Evolutionary conservation across 2,113 vertebrate species (phyloP).

Genomic region (Paramisgurnus dabryanus): DNA sequence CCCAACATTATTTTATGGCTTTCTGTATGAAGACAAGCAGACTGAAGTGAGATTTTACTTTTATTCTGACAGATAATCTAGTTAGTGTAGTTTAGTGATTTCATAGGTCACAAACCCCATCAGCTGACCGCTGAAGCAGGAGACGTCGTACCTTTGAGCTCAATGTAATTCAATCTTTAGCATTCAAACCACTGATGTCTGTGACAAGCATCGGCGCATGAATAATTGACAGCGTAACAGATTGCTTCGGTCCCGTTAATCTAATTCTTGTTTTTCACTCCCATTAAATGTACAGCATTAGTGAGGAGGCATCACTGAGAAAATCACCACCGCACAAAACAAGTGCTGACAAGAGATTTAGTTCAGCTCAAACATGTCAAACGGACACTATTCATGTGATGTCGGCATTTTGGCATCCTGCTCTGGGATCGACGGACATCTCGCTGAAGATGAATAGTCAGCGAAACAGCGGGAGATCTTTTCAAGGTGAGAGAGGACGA

Average conservation of each 20-base stretch:
- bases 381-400: slow-evolving; percentile 47
- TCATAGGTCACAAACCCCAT: slow-evolving; percentile 57
- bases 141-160: slow-evolving; percentile 34
- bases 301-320: slow-evolving; percentile 12
- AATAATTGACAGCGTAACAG: slow-evolving; percentile 59
- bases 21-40: no score
- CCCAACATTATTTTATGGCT: no score
- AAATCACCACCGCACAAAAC: slow-evolving; percentile 22
- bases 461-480: slow-evolving; percentile 45
- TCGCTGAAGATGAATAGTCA: slow-evolving; percentile 31
- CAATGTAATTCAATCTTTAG: slow-evolving; percentile 52
- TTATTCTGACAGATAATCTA: slow-evolving; percentile 56
- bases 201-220: slow-evolving; percentile 36
- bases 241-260: slow-evolving; percentile 58
- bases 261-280: slow-evolving; percentile 53
- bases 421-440: slow-evolving; percentile 32
- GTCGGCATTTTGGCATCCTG: slow-evolving; percentile 37
- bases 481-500: slow-evolving; percentile 49
- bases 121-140: slow-evolving; percentile 50
- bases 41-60: not conserved
- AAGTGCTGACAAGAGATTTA: slow-evolving; percentile 41
- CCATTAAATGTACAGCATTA: slow-evolving; percentile 54
- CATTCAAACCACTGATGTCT: slow-evolving; percentile 45
- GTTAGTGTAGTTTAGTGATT: slow-evolving; percentile 45
- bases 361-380: slow-evolving; percentile 29